phyloP scores from a whole-genome alignment of 2,888 invertebrate genomes.

The Netelia fuscicornis region DNA sequence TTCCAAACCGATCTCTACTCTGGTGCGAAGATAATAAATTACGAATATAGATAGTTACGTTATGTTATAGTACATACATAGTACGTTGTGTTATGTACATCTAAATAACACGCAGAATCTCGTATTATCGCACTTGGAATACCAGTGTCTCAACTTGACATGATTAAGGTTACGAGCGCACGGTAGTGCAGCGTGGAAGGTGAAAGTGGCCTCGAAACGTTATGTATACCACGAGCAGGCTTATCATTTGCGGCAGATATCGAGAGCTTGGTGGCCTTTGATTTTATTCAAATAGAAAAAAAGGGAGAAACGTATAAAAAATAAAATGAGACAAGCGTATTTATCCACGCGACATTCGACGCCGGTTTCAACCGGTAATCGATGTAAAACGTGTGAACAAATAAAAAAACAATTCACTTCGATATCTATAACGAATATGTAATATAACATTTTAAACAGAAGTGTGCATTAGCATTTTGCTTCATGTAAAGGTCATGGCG shows the following conservation, averaged over 20 bases:
- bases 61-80: background rate
- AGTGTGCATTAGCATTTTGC: constrained; percentile 42
- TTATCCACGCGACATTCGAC: constrained; percentile 4
- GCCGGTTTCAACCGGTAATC: constrained; percentile 15
- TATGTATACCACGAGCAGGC: constrained; percentile 43
- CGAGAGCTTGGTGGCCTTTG: constrained; percentile 54
- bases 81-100: no score
- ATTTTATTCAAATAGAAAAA: constrained; percentile 45
- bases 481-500: constrained; percentile 58
- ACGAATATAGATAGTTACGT: constrained; percentile 42
- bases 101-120: background rate
- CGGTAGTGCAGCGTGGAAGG: constrained; percentile 60
- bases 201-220: constrained; percentile 69
- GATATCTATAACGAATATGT: background rate
- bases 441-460: constrained; percentile 7
- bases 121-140: constrained; percentile 67
- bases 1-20: background rate
- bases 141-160: constrained; percentile 66
- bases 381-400: constrained; percentile 28
- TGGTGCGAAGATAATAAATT: constrained; percentile 32
- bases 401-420: constrained; percentile 19
- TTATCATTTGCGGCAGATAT: constrained; percentile 65
- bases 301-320: constrained; percentile 29
- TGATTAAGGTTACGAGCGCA: constrained; percentile 67
- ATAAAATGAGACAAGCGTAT: constrained; percentile 8